Evolutionary conservation across 1,140 invertebrate species (phyloP), one percentile per base, ranked within the genome.

Genomic region (Eueides isabella): DNA sequence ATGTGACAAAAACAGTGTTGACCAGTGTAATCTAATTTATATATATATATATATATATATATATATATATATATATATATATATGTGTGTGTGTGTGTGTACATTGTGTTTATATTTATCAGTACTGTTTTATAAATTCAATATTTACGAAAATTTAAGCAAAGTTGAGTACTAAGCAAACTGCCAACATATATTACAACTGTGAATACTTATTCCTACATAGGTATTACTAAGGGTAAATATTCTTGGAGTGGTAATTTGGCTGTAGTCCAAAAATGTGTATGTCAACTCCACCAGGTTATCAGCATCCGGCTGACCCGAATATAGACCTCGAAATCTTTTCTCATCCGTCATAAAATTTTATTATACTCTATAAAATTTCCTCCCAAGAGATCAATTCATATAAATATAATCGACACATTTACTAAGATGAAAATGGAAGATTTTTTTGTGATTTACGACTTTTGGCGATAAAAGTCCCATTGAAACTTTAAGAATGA

Each of bases 341-440:
- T 81, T 84, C 81, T 79, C 78, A 73, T 80, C 80, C 80, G 62
- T 78, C 84, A 79, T 89, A 91, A 89, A 90, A 85, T 65, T 87
- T 88, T 89, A 90, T 85, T 86, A 76, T 78, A 31, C 71, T 75
- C 75, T 75, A 86, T 90, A 86, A 89, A 85, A 83, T 75, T 71
- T 74, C 73, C 77, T 79, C 75, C 75, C 82, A 81, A 83, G 78
- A 83, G 80, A 87, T 86, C 82, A 85, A 81, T 84, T 78, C 80
- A 80, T 83, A 83, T 72, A 72, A 72, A 72, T 78, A 85, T 85
- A 84, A 83, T 84, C 80, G 81, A 78, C 80, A 81, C 78, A 78
- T 77, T 79, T 62, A 64, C 63, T 72, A 79, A 67, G 74, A 78
- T 75, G 55, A 69, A 48, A 23, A 26, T 26, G 48, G 61, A 26